Conservation (phyloP, 2,113 vertebrate species). For the Tachycineta bicolor region DNA sequence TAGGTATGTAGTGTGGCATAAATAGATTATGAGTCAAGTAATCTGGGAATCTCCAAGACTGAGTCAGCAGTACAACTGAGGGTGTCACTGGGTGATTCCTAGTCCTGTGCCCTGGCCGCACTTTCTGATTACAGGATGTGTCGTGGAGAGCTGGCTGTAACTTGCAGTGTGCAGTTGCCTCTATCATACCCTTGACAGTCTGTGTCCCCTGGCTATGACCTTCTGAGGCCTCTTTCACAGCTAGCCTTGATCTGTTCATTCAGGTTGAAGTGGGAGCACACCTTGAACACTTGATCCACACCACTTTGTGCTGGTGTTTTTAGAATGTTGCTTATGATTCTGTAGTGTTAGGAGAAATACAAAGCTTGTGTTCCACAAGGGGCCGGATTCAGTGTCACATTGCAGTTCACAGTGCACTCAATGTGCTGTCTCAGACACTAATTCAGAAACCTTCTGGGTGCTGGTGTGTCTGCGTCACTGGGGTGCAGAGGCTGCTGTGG, state of each 20-base stretch:
- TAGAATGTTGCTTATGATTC: not conserved
- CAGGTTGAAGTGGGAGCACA: not conserved
- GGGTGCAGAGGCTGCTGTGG: not conserved
- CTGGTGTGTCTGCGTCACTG: not conserved
- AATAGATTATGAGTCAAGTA: not conserved
- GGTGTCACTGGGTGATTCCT: not conserved
- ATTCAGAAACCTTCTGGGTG: not conserved
- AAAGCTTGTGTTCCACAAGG: not conserved
- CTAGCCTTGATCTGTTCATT: not conserved
- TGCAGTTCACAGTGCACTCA: not conserved
- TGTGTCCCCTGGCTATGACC: not conserved
- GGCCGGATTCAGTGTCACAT: not conserved
- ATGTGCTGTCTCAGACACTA: not conserved
- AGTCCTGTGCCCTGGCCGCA: not conserved
- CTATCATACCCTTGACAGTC: not conserved
- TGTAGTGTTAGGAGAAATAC: not conserved
- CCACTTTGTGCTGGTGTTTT: not conserved
- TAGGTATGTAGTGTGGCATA: not conserved
- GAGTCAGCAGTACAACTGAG: not conserved
- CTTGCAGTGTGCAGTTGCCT: not conserved
- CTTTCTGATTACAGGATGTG: not conserved
- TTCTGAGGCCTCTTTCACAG: not conserved
- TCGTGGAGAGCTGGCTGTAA: not conserved
- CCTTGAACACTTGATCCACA: not conserved
- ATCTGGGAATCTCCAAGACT: not conserved